These are phyloP conservation scores for Chaetorhynchus papuensis DNA, from an alignment of 2,113 vertebrate genomes.

Conservation along the genomic window DNA sequence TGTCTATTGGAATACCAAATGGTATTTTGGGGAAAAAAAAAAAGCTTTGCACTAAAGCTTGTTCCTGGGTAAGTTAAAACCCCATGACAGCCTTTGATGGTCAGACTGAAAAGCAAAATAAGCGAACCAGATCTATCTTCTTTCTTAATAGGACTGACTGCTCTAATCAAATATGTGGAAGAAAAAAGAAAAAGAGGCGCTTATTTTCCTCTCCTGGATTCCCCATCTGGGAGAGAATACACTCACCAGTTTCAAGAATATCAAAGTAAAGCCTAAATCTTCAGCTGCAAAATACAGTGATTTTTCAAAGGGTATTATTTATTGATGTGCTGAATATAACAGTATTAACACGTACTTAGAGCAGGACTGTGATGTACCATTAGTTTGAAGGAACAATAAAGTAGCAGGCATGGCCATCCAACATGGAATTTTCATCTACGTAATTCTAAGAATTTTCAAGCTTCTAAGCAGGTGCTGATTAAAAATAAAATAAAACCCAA, in stretches of 20 bases:
- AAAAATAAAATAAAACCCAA: neutral
- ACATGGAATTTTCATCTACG: neutral
- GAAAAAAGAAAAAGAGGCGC: conserved; percentile 14
- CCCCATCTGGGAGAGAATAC: conserved; percentile 16
- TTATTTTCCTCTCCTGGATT: neutral
- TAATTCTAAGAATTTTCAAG: neutral
- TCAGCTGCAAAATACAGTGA: neutral
- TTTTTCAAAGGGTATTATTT: conserved; percentile 2
- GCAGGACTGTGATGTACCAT: neutral
- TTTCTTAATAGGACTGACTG: conserved; percentile 12
- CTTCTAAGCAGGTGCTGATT: neutral
- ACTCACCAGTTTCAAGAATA: conserved; percentile 18
- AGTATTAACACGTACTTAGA: neutral
- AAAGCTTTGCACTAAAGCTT: neutral
- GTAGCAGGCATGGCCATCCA: neutral
- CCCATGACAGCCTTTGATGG: conserved; percentile 18
- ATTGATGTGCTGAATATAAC: neutral
- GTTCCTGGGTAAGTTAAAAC: conserved; percentile 48
- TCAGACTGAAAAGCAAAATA: conserved; percentile 40
- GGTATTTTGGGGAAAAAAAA: neutral
- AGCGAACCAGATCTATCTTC: conserved; percentile 20
- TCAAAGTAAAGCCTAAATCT: conserved; percentile 14
- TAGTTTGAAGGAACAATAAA: neutral
- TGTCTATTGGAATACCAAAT: neutral
- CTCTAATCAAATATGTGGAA: conserved; percentile 12